Evolutionary conservation across 2,113 vertebrate species (phyloP), one percentile per base, ranked within the genome.

Genomic region (Archocentrus centrarchus): DNA sequence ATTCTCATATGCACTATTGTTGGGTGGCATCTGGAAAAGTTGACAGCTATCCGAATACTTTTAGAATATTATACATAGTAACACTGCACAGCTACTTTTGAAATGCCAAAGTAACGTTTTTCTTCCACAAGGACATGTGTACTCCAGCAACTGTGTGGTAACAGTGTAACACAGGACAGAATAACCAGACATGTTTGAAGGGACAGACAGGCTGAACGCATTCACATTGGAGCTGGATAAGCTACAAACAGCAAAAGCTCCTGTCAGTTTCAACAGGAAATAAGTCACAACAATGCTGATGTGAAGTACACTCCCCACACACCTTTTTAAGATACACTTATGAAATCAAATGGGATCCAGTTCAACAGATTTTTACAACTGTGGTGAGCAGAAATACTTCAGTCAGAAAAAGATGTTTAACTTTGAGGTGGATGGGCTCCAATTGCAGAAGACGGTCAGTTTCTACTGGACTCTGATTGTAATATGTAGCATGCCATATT

Each of bases 11-110:
- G 27, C 27, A 32, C 10, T 20, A 27, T 30, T 70, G 18, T 53
- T 70, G 24, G 44, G 10, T 0, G 6, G 50, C 32, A 27, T 53
- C 0, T 53, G 20, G 44, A 73, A 73, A 73, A 7, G 44, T 53
- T 32, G 5, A 50, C 5, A 50, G 47, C 14, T 20, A 70, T 70
- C 41, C 24, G 27, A 20, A 70, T 70, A 50, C 3, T 18, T 53
- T 13, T 20, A 70, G 18, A 70, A 50, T 50, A 50, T 70, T 50
- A 30, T 53, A 8, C 15, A 53, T 20, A 0, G 24, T 0, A 0
- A 70, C 41, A 20, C 17, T 70, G 50, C 44, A 70, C 24, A 50
- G 44, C 47, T 17, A 17, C 14, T 50, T 50, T 50, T 3, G 14
- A 50, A 50, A 47, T 47, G 13, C 11, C 3, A 14, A 47, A 47